phyloP scores from a whole-genome alignment of 2,113 vertebrate species.

The Anguilla japonica region DNA sequence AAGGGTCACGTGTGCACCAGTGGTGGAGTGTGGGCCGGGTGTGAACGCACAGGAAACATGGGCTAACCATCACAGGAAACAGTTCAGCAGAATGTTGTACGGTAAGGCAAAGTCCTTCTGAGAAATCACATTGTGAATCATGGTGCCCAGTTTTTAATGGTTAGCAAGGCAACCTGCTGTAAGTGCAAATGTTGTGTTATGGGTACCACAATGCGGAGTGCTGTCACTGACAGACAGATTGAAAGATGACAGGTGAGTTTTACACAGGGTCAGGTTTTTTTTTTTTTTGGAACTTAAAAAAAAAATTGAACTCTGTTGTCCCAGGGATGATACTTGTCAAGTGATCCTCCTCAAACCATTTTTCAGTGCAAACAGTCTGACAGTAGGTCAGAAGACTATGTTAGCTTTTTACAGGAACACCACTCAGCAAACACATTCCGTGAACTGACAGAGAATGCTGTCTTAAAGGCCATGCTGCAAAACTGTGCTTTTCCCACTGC shows the following conservation, averaged over 20 bases:
- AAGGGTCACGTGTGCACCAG: background rate
- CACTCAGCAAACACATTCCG: constrained; percentile 3
- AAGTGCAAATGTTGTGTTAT: too few species aligned
- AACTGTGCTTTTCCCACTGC: background rate
- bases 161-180: too few species aligned
- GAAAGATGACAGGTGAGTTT: constrained; percentile 21
- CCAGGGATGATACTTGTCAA: constrained; percentile 30
- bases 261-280: constrained; percentile 7
- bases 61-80: background rate
- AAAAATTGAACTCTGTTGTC: constrained; percentile 19
- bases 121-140: background rate
- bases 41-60: background rate
- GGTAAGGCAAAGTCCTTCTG: background rate
- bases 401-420: constrained; percentile 10
- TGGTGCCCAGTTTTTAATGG: background rate
- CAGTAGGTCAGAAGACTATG: constrained; percentile 38
- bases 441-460: constrained; percentile 25
- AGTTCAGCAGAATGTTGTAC: background rate
- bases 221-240: constrained; percentile 6
- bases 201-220: background rate
- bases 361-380: constrained; percentile 34
- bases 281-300: constrained; percentile 4
- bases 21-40: background rate
- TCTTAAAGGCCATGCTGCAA: background rate
- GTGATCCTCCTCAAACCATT: constrained; percentile 27